Conservation (phyloP, 2,797 vertebrate species). For the Fratercula arctica region DNA sequence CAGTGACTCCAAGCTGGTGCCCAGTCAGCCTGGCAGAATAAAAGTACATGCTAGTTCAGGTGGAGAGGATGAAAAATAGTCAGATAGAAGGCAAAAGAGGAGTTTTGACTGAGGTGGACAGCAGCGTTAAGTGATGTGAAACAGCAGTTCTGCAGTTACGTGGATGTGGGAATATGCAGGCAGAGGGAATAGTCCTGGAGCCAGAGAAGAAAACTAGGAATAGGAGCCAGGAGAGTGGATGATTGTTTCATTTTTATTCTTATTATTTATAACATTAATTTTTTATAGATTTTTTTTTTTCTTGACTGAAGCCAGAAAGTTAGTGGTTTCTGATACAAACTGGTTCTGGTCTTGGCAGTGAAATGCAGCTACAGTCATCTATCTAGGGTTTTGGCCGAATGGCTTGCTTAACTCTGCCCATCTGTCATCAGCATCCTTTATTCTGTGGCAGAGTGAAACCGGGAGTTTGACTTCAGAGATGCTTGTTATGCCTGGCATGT, state of each 20-base stretch:
- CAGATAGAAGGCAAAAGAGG: neutral
- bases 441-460: constrained; percentile 52
- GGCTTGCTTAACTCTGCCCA: constrained; percentile 69
- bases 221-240: neutral
- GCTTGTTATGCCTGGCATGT: constrained; percentile 72
- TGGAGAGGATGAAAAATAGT: neutral
- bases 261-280: constrained; percentile 3
- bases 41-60: neutral
- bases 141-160: neutral
- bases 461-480: constrained; percentile 68
- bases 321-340: constrained; percentile 55
- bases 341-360: constrained; percentile 62
- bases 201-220: neutral
- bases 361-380: constrained; percentile 57
- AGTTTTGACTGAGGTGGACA: neutral
- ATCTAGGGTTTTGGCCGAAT: constrained; percentile 51
- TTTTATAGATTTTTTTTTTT: neutral
- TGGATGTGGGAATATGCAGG: neutral
- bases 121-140: neutral
- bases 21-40: neutral
- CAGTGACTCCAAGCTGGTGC: neutral
- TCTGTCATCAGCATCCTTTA: constrained; percentile 75
- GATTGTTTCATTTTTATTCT: neutral
- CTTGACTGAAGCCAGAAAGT: constrained; percentile 37
- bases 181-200: neutral